A percentile compares a stretch with the other conserved stretches of the same genome.
Evolutionary conservation across 2,797 vertebrate genomes (phyloP).

Genomic region (Cyprinella venusta): DNA sequence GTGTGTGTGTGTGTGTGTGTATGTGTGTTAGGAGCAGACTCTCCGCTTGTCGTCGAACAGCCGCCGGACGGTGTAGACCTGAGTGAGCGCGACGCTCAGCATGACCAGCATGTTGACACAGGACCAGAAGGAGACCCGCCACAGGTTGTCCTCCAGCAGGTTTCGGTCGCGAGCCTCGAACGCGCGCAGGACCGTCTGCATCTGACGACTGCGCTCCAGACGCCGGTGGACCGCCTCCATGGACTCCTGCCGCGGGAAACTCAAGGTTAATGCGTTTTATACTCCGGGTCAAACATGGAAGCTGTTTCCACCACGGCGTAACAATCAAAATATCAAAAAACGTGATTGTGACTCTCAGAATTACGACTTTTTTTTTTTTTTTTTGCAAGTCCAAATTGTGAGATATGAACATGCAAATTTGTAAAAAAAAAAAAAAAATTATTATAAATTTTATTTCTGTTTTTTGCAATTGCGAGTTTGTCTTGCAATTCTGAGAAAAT

Average conservation of each 20-base stretch:
- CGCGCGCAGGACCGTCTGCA: conserved; percentile 86
- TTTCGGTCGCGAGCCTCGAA: conserved; percentile 90
- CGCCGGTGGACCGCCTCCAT: conserved; percentile 84
- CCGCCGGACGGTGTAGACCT: conserved; percentile 89
- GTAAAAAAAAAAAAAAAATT: not conserved
- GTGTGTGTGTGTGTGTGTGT: not conserved
- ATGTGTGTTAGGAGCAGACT: conserved; percentile 76
- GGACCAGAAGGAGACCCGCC: conserved; percentile 91
- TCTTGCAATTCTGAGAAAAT: not conserved
- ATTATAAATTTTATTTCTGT: no score
- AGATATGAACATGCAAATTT: not conserved
- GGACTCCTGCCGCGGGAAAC: conserved; percentile 78
- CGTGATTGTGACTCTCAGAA: no score
- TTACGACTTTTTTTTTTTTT: no score
- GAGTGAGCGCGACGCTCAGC: conserved; percentile 83
- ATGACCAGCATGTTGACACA: conserved; percentile 84
- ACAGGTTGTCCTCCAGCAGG: conserved; percentile 88
- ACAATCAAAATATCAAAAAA: no score
- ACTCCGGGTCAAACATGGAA: not conserved
- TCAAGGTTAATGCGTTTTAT: not conserved
- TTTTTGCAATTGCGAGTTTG: not conserved
- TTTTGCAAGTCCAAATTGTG: no score
- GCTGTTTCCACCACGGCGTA: rapidly evolving
- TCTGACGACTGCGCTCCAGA: conserved; percentile 87
- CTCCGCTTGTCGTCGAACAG: conserved; percentile 87